These are phyloP conservation scores for Anoplius nigerrimus DNA, from an alignment of 2,888 invertebrate species.

Conservation along the genomic window DNA sequence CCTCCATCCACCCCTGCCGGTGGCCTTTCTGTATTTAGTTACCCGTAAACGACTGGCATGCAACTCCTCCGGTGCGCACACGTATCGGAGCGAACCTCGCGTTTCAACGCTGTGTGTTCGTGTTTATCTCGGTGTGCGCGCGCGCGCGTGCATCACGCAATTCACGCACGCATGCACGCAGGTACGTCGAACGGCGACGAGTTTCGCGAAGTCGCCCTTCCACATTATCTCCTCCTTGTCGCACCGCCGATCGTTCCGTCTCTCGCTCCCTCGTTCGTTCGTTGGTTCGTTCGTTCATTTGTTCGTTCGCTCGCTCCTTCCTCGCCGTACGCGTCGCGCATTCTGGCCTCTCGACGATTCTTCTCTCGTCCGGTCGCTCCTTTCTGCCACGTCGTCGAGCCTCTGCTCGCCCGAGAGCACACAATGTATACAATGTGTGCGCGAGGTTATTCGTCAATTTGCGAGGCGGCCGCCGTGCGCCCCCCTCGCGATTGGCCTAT, in stretches of 20 bases:
- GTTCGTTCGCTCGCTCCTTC: conserved; percentile 14
- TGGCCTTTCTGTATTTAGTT: conserved; percentile 39
- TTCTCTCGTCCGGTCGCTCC: neutral
- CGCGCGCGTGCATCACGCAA: conserved; percentile 20
- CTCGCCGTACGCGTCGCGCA: neutral
- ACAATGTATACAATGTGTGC: neutral
- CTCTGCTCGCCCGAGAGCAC: conserved; percentile 12
- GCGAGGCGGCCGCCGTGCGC: neutral
- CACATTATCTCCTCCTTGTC: neutral
- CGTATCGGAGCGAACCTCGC: conserved; percentile 34
- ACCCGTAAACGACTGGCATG: conserved; percentile 41
- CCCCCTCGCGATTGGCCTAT: neutral
- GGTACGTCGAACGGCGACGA: conserved; percentile 6
- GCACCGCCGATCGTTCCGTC: conserved; percentile 17
- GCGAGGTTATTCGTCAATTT: neutral
- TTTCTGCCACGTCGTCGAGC: conserved; percentile 10
- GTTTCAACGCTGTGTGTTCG: conserved; percentile 31
- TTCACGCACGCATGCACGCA: conserved; percentile 15
- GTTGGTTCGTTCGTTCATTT: conserved; percentile 13
- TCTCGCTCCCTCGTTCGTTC: conserved; percentile 7
- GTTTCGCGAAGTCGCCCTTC: conserved; percentile 15
- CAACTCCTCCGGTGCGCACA: conserved; percentile 36
- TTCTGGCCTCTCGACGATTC: neutral
- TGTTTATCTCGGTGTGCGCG: conserved; percentile 26
- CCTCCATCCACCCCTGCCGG: conserved; percentile 13